A percentile compares a stretch with the other conserved stretches of the same genome.
These are phyloP conservation scores for Bubo bubo DNA, from an alignment of 2,113 vertebrate genomes.

Conservation along the genomic window DNA sequence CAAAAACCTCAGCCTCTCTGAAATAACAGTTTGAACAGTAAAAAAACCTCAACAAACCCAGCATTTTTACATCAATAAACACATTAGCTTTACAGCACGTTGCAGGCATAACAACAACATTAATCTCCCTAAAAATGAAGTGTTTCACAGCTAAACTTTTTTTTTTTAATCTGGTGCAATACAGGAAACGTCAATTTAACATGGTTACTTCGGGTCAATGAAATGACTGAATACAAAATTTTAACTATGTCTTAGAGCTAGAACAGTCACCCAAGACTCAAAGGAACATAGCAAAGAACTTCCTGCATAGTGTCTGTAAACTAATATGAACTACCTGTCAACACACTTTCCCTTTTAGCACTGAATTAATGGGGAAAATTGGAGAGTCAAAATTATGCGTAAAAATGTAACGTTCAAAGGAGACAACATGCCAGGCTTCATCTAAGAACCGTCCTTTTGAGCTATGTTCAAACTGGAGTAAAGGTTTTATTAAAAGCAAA, in stretches of 20 bases:
- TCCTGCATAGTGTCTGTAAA: not conserved
- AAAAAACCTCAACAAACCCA: conserved; percentile 49
- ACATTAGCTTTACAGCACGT: conserved; percentile 51
- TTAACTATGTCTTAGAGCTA: not conserved
- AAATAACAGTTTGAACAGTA: conserved; percentile 48
- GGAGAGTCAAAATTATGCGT: not conserved
- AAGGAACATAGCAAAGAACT: not conserved
- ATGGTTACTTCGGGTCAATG: conserved; percentile 15
- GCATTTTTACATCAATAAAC: conserved; percentile 48
- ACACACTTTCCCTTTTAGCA: not conserved
- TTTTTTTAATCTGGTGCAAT: not conserved
- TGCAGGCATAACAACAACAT: conserved; percentile 45
- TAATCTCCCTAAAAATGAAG: conserved; percentile 36
- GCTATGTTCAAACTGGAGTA: not conserved
- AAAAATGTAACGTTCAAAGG: not conserved
- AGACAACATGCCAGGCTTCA: not conserved
- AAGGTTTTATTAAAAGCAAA: not conserved
- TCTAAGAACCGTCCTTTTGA: not conserved
- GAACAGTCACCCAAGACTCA: not conserved
- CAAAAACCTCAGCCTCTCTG: conserved; percentile 30
- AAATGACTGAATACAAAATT: conserved; percentile 26
- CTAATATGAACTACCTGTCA: not conserved
- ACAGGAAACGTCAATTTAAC: conserved; percentile 2
- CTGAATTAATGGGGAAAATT: not conserved
- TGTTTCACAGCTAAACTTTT: conserved; percentile 25